Percentiles rank a stretch among this genome's conserved stretches.
Conservation (phyloP, 2,113 vertebrate species). For the Tetrax tetrax region DNA sequence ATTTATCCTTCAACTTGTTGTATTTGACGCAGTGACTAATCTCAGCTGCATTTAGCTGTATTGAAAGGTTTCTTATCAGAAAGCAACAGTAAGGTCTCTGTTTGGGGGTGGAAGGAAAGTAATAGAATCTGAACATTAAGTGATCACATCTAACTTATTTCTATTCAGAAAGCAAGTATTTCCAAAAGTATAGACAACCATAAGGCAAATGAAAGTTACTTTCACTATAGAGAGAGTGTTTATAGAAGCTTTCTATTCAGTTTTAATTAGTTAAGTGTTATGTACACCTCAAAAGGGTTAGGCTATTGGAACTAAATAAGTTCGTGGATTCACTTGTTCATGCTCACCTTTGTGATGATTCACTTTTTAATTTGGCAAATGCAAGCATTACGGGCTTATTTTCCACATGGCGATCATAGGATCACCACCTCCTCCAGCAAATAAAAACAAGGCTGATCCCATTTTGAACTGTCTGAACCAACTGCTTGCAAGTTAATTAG, state of each 20-base stretch:
- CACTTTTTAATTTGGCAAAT: neutral
- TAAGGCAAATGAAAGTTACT: neutral
- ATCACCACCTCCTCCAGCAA: neutral
- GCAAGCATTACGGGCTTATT: neutral
- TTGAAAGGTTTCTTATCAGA: neutral
- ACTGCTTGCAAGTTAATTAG: neutral
- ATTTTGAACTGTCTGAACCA: neutral
- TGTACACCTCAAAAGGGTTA: neutral
- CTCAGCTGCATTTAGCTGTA: neutral
- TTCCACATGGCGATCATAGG: neutral
- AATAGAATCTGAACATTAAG: neutral
- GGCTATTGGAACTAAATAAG: neutral
- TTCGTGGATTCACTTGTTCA: accelerated
- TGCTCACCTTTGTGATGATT: neutral
- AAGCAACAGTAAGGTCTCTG: neutral
- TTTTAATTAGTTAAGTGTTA: neutral
- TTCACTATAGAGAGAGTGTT: neutral
- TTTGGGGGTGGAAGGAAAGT: neutral
- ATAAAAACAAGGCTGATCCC: neutral
- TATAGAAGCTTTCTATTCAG: neutral
- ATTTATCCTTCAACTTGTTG: neutral
- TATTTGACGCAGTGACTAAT: neutral
- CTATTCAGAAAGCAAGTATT: neutral
- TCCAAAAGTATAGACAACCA: neutral
- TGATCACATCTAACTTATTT: neutral